Conservation (phyloP, 2,113 vertebrate species). For the Nematolebias whitei region DNA sequence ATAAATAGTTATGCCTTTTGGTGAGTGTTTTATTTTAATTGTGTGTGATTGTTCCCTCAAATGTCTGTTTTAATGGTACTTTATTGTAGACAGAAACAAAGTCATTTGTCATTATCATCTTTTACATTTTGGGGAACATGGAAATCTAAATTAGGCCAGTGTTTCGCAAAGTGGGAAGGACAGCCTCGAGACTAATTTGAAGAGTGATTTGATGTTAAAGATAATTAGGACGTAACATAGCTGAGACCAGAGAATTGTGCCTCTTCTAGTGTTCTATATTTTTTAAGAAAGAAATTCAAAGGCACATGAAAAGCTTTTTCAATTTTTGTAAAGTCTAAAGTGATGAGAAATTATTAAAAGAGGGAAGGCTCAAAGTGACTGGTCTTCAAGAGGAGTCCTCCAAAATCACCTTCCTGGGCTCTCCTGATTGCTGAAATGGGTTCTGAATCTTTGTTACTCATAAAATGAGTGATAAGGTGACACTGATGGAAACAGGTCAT, state of each 20-base stretch:
- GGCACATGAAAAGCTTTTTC: background rate
- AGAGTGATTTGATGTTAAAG: slow-evolving; percentile 48
- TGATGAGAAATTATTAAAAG: slow-evolving; percentile 37
- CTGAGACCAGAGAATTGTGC: slow-evolving; percentile 26
- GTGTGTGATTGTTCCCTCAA: slow-evolving; percentile 11
- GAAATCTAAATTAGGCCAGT: slow-evolving; percentile 39
- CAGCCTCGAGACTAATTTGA: slow-evolving; percentile 28
- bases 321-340: slow-evolving; percentile 28
- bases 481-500: slow-evolving; percentile 30
- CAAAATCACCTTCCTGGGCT: slow-evolving; percentile 38
- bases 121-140: slow-evolving; percentile 32
- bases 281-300: slow-evolving; percentile 22
- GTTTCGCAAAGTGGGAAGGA: slow-evolving; percentile 37
- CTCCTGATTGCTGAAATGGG: slow-evolving; percentile 48
- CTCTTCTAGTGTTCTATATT: slow-evolving; percentile 10
- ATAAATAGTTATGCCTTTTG: slow-evolving; percentile 29
- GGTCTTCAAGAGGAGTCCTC: slow-evolving; percentile 38
- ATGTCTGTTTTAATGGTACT: slow-evolving; percentile 37
- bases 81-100: slow-evolving; percentile 43
- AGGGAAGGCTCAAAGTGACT: slow-evolving; percentile 35
- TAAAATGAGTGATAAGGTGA: slow-evolving; percentile 38
- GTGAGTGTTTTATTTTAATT: slow-evolving; percentile 24
- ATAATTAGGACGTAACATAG: slow-evolving; percentile 41
- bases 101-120: slow-evolving; percentile 47
- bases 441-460: slow-evolving; percentile 42